Conservation (phyloP, 1,140 invertebrate species). For the Panagrolaimus sp. region DNA sequence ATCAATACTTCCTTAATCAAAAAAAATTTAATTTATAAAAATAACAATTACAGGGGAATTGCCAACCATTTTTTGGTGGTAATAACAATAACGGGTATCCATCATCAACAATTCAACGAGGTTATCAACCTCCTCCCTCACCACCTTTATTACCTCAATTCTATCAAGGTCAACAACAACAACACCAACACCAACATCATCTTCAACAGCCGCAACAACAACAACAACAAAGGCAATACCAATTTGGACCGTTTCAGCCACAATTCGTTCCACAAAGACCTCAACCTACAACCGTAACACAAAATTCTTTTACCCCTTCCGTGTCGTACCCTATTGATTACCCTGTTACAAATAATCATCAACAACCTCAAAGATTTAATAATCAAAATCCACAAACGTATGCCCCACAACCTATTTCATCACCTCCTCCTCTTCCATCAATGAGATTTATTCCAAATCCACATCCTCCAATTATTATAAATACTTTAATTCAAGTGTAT, state of each 20-base stretch:
- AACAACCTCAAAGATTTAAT: background rate
- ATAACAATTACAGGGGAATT: too few species aligned
- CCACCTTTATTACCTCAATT: slow-evolving; percentile 20
- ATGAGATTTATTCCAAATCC: slow-evolving; percentile 11
- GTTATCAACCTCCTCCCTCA: slow-evolving; percentile 35
- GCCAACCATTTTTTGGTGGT: too few species aligned
- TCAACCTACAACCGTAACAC: slow-evolving; percentile 1
- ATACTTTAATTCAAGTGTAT: slow-evolving; percentile 28
- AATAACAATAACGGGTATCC: slow-evolving; percentile 1
- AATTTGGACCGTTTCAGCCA: background rate
- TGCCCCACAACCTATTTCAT: background rate
- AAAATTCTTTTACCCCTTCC: too few species aligned
- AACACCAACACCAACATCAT: slow-evolving; percentile 6
- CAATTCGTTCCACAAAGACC: slow-evolving; percentile 7
- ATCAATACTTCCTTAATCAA: too few species aligned
- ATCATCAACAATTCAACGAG: slow-evolving; percentile 11
- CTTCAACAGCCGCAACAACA: background rate
- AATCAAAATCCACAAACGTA: background rate
- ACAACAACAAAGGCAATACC: background rate
- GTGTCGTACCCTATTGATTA: background rate
- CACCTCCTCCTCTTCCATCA: background rate
- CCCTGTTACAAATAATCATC: background rate
- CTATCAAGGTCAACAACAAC: background rate
- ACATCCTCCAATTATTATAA: slow-evolving; percentile 26
- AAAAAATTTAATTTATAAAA: too few species aligned